Base-by-base conservation (phyloP, 2,113 vertebrate genomes). In the Triplophysa siluroides region DNA sequence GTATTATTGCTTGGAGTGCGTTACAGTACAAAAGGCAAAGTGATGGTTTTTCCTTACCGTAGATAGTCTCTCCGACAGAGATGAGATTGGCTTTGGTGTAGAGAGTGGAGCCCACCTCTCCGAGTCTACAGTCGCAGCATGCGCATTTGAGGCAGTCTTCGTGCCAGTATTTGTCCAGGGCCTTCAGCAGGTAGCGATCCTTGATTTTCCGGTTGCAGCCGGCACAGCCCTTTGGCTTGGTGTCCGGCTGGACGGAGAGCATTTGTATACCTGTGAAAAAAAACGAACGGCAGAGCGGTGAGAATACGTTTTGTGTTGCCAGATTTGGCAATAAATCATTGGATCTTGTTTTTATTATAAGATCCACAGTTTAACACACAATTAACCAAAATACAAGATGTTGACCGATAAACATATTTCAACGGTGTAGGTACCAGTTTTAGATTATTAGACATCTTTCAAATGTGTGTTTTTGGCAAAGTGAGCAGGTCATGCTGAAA, bases 141-240 rank as follows among this genome's bases (percentile, higher is more conserved):
- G 97, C 97, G 77, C 97, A 99, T 89, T 99, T 99, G 87, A 99
- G 91, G 87, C 97, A 99, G 93, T 99, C 97, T 74, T 99, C 97
- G 93, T 99, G 97, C 97, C 97, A 99, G 86, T 97, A 99, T 90
- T 98, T 98, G 93, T 99, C 97, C 90, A 99, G 91, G 84, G 97
- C 96, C 91, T 98, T 98, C 81, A 98, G 96, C 83, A 98, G 95
- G 92, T 97, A 99, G 71, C 97, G 93, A 93, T 99, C 97, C 93
- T 98, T 98, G 92, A 99, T 99, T 93, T 98, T 99, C 90, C 97
- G 95, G 95, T 97, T 98, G 94, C 97, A 99, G 97, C 97, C 97
- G 95, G 97, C 97, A 95, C 97, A 99, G 97, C 97, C 97, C 93
- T 98, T 99, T 90, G 97, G 97, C 95, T 98, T 98, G 93, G 96